Base-by-base conservation (phyloP, 2,113 vertebrate species). In the Anhinga rufa region DNA sequence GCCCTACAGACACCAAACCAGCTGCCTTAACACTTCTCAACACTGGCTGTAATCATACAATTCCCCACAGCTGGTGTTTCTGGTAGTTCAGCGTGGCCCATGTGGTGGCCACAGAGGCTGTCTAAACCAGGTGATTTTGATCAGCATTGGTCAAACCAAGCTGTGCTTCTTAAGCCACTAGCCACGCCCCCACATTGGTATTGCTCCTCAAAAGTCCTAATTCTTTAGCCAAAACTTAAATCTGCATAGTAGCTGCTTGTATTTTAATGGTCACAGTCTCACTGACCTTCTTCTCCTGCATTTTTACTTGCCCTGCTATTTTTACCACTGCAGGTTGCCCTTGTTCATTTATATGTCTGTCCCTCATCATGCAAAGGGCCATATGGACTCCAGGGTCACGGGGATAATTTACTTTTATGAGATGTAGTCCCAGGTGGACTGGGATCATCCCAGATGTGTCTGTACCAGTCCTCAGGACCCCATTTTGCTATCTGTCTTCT, bases 31-130 rank as follows among this genome's bases (percentile, higher is more conserved):
- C 9, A 25, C 26, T n/a, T 46, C 44, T 64, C 29, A 76, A 1
- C 38, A 34, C 42, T 60, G 55, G 7, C n/a, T 79, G 26, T 29
- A 64, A 34, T 12, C 18, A 5, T 42, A 7, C 38, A 24, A 12
- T 65, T 81, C 0, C 0, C 25, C 1, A 0, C 1, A 1, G 7
- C 20, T 65, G 48, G 7, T n/a, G 24, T 79, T 82, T 82, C 20
- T 64, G 16, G 15, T 22, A 7, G 7, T 34, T 46, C 38, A 68
- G 29, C 36, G 28, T 75, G 44, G 48, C 36, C 36, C 22, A 5
- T 71, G 76, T 48, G 21, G n/a, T 60, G n/a, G 7, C 29, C 61
- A 18, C 26, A n/a, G 6, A 55, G 15, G 9, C 44, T 60, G 8
- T 49, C 60, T 88, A 49, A 52, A 17, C 13, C 54, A 54, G 14